phyloP scores from a whole-genome alignment of 2,888 invertebrate species.

The Trypoxylon attenuatum region DNA sequence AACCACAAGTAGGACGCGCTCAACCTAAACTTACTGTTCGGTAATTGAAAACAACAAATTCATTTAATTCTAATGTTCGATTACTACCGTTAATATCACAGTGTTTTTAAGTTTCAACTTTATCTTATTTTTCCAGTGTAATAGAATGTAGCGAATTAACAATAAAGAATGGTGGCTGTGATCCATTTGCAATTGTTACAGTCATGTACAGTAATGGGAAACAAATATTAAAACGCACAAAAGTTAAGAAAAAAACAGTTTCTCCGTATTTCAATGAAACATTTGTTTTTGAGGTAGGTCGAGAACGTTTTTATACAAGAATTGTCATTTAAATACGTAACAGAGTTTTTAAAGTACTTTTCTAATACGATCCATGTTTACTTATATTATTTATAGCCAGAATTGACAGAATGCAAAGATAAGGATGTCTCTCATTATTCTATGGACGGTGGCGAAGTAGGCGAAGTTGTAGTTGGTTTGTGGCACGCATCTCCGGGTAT shows the following conservation, averaged over 20 bases:
- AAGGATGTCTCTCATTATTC: conserved; percentile 71
- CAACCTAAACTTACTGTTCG: conserved; percentile 74
- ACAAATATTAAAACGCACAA: conserved; percentile 86
- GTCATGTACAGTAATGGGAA: conserved; percentile 88
- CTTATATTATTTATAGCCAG: conserved; percentile 55
- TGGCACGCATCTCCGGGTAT: conserved; percentile 90
- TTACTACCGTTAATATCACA: too few relatives aligned
- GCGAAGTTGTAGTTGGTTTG: conserved; percentile 87
- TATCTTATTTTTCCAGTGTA: conserved; percentile 76
- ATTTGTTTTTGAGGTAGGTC: conserved; percentile 83
- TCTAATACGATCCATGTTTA: too few relatives aligned
- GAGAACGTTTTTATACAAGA: neutral
- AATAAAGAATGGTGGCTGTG: conserved; percentile 92
- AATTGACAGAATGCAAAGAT: conserved; percentile 68
- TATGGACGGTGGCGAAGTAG: conserved; percentile 81
- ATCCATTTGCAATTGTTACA: conserved; percentile 90
- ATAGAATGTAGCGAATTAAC: conserved; percentile 92
- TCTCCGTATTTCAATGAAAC: conserved; percentile 93
- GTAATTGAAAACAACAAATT: too few relatives aligned
- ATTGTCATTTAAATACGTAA: neutral
- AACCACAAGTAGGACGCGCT: conserved; percentile 74
- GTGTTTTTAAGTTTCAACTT: too few relatives aligned
- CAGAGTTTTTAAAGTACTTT: too few relatives aligned
- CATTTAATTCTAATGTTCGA: too few relatives aligned
- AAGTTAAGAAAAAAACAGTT: conserved; percentile 92